Percentiles rank a stretch among this genome's conserved stretches.
Conservation (phyloP, 2,797 vertebrate genomes). For the Onychomys arenicola region DNA sequence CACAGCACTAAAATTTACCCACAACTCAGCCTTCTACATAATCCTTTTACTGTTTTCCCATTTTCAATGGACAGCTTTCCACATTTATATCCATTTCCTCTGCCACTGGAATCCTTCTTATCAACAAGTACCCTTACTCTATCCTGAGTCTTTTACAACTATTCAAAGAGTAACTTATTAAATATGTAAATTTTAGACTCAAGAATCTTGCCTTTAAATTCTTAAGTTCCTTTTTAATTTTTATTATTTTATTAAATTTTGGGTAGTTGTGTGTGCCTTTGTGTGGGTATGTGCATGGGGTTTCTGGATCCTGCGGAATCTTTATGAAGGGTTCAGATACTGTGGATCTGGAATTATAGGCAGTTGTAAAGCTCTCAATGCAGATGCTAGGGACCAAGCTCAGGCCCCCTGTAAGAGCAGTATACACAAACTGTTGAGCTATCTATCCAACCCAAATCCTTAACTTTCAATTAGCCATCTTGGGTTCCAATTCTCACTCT, state of each 20-base stretch:
- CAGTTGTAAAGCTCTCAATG: not conserved
- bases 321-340: not conserved
- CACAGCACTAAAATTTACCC: not conserved
- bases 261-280: not conserved
- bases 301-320: not conserved
- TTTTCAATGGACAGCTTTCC: not conserved
- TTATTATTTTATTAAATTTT: not conserved
- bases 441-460: not conserved
- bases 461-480: not conserved
- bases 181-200: not conserved
- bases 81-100: not conserved
- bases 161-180: not conserved
- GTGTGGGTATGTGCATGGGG: not conserved
- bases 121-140: not conserved
- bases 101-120: not conserved
- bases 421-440: not conserved
- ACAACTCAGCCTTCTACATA: not conserved
- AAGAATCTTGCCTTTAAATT: not conserved
- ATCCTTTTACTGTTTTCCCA: not conserved
- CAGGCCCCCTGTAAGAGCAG: not conserved
- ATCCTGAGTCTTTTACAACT: not conserved
- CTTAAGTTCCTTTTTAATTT: not conserved
- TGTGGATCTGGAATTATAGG: not conserved
- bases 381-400: not conserved
- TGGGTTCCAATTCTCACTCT: not conserved